Percentiles rank a stretch among this genome's conserved stretches.
Evolutionary conservation across 2,888 invertebrate species (phyloP).

Genomic region (Thymelicus sylvestris): DNA sequence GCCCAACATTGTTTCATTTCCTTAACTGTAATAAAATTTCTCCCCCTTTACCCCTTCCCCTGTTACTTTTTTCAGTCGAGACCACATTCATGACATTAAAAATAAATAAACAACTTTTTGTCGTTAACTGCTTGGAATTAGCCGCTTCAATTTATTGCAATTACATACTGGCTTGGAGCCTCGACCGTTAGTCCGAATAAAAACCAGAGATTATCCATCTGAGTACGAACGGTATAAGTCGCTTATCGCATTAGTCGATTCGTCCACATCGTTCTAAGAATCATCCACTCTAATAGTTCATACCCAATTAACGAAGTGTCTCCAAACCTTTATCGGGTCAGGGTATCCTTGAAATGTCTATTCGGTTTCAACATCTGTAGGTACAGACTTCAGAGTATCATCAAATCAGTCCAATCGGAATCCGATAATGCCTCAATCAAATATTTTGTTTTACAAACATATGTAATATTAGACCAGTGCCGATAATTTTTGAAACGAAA

Average conservation of each 20-base stretch:
- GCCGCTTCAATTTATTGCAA: conserved; percentile 53
- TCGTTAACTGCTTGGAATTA: conserved; percentile 40
- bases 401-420: too few relatives aligned
- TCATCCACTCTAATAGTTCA: conserved; percentile 11
- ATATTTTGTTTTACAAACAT: too few relatives aligned
- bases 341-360: too few relatives aligned
- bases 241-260: conserved; percentile 48
- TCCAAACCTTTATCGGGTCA: neutral
- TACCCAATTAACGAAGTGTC: conserved; percentile 21
- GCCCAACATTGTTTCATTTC: too few relatives aligned
- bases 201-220: conserved; percentile 49
- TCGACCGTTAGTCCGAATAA: conserved; percentile 54
- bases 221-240: conserved; percentile 50
- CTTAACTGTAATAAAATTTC: conserved; percentile 3
- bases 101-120: conserved; percentile 37
- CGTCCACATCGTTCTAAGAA: conserved; percentile 11
- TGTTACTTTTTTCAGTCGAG: conserved; percentile 16
- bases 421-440: too few relatives aligned
- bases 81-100: conserved; percentile 16
- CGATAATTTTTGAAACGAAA: too few relatives aligned
- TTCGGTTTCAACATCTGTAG: too few relatives aligned
- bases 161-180: conserved; percentile 43
- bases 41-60: conserved; percentile 14
- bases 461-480: too few relatives aligned
- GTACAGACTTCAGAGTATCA: too few relatives aligned